A percentile compares a stretch with the other conserved stretches of the same genome.
These are phyloP conservation scores for Stenodera caucasica DNA, from an alignment of 2,888 invertebrate genomes.

Conservation along the genomic window DNA sequence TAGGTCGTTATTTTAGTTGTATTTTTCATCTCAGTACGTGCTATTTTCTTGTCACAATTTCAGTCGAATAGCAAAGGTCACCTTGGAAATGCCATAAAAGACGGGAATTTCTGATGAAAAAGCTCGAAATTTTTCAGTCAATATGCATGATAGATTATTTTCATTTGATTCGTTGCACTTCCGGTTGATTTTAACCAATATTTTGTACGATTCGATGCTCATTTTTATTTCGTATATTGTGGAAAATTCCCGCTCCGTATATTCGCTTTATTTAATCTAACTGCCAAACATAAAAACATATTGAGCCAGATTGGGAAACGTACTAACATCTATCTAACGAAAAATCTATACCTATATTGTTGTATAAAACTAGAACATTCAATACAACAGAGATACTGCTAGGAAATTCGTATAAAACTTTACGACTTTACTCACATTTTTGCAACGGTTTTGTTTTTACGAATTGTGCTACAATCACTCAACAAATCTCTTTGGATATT, in stretches of 20 bases:
- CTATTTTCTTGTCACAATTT: too few relatives aligned
- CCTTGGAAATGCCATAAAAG: too few relatives aligned
- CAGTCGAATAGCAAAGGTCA: too few relatives aligned
- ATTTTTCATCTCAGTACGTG: too few relatives aligned
- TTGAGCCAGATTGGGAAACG: not conserved
- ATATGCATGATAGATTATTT: too few relatives aligned
- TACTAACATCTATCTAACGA: not conserved
- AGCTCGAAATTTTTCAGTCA: not conserved
- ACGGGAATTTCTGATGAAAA: not conserved
- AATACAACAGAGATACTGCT: slow-evolving; percentile 12
- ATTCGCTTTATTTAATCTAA: not conserved
- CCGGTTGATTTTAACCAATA: not conserved
- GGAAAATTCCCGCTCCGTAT: not conserved
- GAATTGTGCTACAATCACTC: not conserved
- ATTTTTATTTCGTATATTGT: not conserved
- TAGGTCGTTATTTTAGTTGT: too few relatives aligned
- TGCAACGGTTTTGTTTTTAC: not conserved
- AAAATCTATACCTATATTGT: not conserved
- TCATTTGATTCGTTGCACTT: too few relatives aligned
- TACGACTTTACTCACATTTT: slow-evolving; percentile 14
- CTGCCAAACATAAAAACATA: not conserved
- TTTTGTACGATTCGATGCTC: too few relatives aligned
- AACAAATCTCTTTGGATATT: not conserved
- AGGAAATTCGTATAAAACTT: slow-evolving; percentile 25
- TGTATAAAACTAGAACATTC: slow-evolving; percentile 8